Evolutionary conservation across 2,797 vertebrate genomes (phyloP).

Genomic region (Rhodeus uyekii): DNA sequence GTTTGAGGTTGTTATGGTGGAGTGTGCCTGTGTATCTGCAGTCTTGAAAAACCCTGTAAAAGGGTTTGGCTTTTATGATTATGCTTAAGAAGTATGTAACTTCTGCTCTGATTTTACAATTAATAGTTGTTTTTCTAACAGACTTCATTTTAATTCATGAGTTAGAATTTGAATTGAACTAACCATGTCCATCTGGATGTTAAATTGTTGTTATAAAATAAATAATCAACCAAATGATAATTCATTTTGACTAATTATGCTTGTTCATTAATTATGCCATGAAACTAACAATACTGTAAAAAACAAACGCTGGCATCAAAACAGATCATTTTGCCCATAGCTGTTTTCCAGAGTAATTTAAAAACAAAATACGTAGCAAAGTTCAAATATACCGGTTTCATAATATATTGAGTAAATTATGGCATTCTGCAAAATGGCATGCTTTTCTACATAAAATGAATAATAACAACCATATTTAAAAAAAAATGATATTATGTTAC

Average conservation of each 20-base stretch:
- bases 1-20: background rate
- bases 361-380: too few species aligned
- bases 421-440: background rate
- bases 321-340: background rate
- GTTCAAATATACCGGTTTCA: background rate
- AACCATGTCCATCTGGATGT: background rate
- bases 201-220: background rate
- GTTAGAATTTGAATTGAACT: background rate
- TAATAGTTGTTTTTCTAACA: background rate
- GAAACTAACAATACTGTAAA: background rate
- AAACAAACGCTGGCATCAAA: background rate
- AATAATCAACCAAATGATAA: background rate
- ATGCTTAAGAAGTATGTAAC: too few species aligned
- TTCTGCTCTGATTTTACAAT: background rate
- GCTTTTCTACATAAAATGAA: background rate
- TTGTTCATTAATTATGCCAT: background rate
- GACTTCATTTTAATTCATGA: background rate
- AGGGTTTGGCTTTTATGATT: background rate
- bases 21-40: conserved; percentile 1
- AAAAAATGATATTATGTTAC: too few species aligned
- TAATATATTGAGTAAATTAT: background rate
- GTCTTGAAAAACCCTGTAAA: background rate
- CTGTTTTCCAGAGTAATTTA: too few species aligned
- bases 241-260: background rate
- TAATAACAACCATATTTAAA: too few species aligned